Evolutionary conservation across 2,888 invertebrate genomes (phyloP).

Genomic region (Byasa hedistus): DNA sequence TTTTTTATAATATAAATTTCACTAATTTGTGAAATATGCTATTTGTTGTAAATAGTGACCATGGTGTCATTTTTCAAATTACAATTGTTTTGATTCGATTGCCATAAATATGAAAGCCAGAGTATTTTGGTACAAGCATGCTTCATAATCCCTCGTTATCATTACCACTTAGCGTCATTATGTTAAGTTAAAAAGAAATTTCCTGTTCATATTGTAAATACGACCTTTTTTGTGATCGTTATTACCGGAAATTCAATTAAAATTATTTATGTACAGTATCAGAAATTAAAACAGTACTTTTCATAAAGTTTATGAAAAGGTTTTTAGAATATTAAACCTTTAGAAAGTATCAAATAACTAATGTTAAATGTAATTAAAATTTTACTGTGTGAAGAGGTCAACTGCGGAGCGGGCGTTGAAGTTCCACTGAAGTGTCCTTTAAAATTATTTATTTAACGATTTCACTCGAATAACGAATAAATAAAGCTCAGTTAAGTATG

Average conservation of each 20-base stretch:
- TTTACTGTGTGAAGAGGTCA: conserved; percentile 3
- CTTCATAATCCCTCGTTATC: neutral
- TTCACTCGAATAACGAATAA: neutral
- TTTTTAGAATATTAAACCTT: neutral
- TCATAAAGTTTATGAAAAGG: neutral
- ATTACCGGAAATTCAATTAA: too few relatives aligned
- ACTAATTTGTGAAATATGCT: too few relatives aligned
- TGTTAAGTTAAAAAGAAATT: too few relatives aligned
- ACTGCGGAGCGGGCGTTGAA: neutral
- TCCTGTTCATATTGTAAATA: too few relatives aligned
- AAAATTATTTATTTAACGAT: neutral
- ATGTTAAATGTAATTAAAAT: conserved; percentile 3
- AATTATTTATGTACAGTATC: too few relatives aligned
- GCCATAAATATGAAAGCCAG: too few relatives aligned
- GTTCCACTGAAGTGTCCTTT: conserved; percentile 2
- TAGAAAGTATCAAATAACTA: neutral
- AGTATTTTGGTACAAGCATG: neutral
- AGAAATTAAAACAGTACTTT: too few relatives aligned
- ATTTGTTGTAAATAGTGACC: too few relatives aligned
- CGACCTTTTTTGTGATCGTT: too few relatives aligned
- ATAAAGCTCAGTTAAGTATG: neutral
- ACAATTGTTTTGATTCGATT: too few relatives aligned
- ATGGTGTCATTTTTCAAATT: too few relatives aligned
- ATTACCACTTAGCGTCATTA: neutral
- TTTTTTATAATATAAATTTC: too few relatives aligned